Evolutionary conservation across 2,888 invertebrate species (phyloP).

Genomic region (Busseola fusca): DNA sequence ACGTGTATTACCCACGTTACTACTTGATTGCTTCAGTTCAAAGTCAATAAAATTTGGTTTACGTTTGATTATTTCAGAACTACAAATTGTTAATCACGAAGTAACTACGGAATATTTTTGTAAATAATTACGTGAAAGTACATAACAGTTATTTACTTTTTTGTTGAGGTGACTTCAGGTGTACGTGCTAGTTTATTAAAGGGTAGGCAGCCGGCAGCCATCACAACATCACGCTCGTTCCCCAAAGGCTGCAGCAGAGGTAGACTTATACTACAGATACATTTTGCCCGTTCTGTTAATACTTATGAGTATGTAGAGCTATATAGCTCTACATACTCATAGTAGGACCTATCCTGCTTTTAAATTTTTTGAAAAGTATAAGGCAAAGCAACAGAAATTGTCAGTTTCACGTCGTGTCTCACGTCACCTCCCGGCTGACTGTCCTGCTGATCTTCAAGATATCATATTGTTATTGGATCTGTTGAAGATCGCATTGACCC

Average conservation of each 20-base stretch:
- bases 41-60: constrained; percentile 1
- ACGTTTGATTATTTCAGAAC: neutral
- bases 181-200: neutral
- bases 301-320: too few relatives aligned
- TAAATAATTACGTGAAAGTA: neutral
- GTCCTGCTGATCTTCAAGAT: constrained; percentile 20
- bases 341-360: too few relatives aligned
- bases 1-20: neutral
- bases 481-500: neutral
- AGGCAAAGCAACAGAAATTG: too few relatives aligned
- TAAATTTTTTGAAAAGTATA: too few relatives aligned
- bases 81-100: neutral
- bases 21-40: neutral
- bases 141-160: neutral
- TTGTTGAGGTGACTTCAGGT: neutral
- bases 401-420: too few relatives aligned
- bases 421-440: neutral
- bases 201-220: neutral
- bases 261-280: too few relatives aligned
- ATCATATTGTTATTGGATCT: neutral
- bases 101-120: neutral
- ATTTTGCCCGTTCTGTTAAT: too few relatives aligned
- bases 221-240: neutral
- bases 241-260: neutral
- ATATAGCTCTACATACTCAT: too few relatives aligned